These are phyloP conservation scores for Sula dactylatra DNA, from an alignment of 2,113 vertebrate genomes.

Conservation along the genomic window DNA sequence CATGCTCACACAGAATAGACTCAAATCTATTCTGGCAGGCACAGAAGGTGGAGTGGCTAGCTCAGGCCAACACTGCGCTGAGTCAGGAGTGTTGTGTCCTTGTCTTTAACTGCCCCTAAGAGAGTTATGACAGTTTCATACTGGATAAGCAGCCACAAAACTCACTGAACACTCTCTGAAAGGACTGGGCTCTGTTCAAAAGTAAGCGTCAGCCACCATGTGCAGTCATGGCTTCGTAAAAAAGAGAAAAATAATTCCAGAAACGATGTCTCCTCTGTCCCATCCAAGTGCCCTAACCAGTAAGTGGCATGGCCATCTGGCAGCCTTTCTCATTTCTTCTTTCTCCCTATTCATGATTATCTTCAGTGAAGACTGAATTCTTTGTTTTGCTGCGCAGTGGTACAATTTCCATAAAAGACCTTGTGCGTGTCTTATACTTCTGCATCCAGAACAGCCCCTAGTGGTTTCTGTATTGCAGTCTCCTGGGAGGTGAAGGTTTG, in stretches of 20 bases:
- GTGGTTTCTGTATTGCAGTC: not conserved
- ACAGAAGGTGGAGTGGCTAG: rapidly evolving
- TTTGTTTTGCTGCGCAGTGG: not conserved
- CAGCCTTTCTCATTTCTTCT: not conserved
- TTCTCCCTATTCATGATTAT: not conserved
- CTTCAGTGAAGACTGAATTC: not conserved
- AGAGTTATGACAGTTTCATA: not conserved
- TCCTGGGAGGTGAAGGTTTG: not conserved
- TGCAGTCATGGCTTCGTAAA: not conserved
- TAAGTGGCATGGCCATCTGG: not conserved
- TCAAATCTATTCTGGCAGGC: not conserved
- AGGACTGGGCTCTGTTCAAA: not conserved
- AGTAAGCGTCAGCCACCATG: not conserved
- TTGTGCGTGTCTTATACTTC: not conserved
- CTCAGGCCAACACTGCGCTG: not conserved
- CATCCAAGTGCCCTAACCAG: not conserved
- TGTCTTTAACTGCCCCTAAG: not conserved
- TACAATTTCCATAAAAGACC: not conserved
- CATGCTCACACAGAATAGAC: not conserved
- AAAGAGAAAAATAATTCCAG: not conserved
- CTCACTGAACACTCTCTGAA: not conserved
- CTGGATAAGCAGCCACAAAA: not conserved
- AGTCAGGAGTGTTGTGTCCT: not conserved
- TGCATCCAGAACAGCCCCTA: not conserved
- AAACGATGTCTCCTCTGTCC: not conserved